Evolutionary conservation across 2,113 vertebrate genomes (phyloP).

Genomic region (Chloroceryle aenea): DNA sequence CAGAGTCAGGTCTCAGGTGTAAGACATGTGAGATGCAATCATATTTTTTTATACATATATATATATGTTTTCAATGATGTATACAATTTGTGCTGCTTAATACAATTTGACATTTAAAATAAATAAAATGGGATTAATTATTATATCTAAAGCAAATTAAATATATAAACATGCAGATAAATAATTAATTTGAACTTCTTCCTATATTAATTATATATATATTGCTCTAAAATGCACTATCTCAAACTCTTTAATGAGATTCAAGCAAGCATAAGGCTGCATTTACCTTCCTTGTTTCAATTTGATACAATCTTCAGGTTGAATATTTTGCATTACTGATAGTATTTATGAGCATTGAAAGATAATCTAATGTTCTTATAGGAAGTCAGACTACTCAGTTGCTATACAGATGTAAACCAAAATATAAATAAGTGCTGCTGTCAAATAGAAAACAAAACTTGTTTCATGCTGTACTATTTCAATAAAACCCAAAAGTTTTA

Average conservation of each 20-base stretch:
- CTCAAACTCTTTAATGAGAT: not conserved
- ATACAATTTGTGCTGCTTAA: not conserved
- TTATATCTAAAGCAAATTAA: not conserved
- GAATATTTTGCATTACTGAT: not conserved
- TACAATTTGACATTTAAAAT: not conserved
- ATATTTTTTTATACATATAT: not conserved
- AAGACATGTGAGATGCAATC: not conserved
- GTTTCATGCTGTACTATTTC: not conserved
- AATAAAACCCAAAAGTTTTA: not conserved
- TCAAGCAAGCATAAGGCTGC: not conserved
- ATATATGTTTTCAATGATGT: not conserved
- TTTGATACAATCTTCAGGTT: not conserved
- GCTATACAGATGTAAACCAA: conserved; percentile 41
- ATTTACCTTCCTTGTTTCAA: not conserved
- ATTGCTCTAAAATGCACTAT: not conserved
- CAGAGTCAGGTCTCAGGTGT: not conserved
- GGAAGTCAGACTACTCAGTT: conserved; percentile 33
- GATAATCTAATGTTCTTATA: conserved; percentile 52
- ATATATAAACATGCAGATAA: not conserved
- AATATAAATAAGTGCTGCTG: conserved; percentile 36
- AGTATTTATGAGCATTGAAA: conserved; percentile 31
- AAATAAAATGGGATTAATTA: not conserved
- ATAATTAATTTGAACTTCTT: not conserved
- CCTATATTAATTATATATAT: not conserved
- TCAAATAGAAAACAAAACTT: conserved; percentile 24